Evolutionary conservation across 2,113 vertebrate genomes (phyloP).

Genomic region (Eretmochelys imbricata): DNA sequence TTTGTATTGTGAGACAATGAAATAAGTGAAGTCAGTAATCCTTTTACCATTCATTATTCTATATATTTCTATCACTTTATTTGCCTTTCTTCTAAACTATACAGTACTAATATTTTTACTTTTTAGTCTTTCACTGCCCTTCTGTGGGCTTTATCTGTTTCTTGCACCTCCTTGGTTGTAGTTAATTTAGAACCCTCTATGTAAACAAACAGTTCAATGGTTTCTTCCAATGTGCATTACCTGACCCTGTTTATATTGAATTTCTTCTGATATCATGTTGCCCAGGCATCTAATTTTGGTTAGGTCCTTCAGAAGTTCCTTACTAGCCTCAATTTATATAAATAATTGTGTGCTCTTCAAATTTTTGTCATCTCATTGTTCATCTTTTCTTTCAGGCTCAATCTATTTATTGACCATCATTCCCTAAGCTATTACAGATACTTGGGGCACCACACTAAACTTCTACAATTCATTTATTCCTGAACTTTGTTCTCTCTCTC

Average conservation of each 20-base stretch:
- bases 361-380: not conserved
- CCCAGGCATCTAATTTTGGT: not conserved
- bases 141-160: not conserved
- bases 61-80: not conserved
- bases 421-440: not conserved
- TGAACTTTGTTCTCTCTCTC: conserved; percentile 8
- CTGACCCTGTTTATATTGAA: not conserved
- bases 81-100: not conserved
- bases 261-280: not conserved
- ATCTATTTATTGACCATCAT: conserved; percentile 9
- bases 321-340: not conserved
- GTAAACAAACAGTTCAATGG: not conserved
- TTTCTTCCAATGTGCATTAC: not conserved
- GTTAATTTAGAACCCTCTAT: not conserved
- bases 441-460: not conserved
- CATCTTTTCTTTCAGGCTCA: not conserved
- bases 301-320: not conserved
- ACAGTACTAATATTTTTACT: not conserved
- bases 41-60: not conserved
- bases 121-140: accelerated
- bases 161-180: not conserved
- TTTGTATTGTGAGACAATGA: not conserved
- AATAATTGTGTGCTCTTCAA: not conserved
- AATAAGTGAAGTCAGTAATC: not conserved
- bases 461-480: conserved; percentile 6